Base-by-base conservation (phyloP, 1,140 invertebrate species). In the Sarcophaga bullata region DNA sequence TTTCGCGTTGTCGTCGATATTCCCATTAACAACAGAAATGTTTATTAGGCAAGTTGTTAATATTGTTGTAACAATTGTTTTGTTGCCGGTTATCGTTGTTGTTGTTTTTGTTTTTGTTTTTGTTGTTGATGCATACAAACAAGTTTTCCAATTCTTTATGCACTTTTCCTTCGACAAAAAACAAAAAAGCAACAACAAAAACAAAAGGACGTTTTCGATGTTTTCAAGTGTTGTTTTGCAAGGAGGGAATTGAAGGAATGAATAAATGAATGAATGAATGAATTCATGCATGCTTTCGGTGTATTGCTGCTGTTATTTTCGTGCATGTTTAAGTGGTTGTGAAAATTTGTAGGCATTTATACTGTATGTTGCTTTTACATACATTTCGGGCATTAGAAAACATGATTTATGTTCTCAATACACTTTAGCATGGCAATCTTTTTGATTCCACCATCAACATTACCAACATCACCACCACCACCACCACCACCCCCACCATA, bases 21-120 rank as follows among this genome's bases (percentile, higher is more conserved):
- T 68, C 19, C 62, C 62, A 68, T 68, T 68, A 68, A 68, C 62
- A 19, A 10, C 10, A 68, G n/a, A 68, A 19, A 68, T 68, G 62
- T 68, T 68, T 68, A 68, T 68, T 68, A 19, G 62, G 62, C n/a
- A 8, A 25, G 62, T 68, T 68, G 13, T 62, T n/a, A 37, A 37
- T 37, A 37, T 37, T 37, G 25, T 37, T 37, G 25, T 37, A 37
- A 37, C 25, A 37, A 37, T 37, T 37, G 25, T 37, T 37, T 37
- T 37, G 25, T 37, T 37, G 25, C 25, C 25, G 25, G 25, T 37
- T 17, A 5, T 68, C 17, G n/a, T 37, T 37, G 4, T 37, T 37
- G 25, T 37, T 37, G 25, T 37, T 37, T 37, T 37, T 37, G 4
- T 37, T 37, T 1, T 37, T 37, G 25, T 37, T 37, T 37, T 37